phyloP scores from a whole-genome alignment of 2,113 vertebrate species.

The Triplophysa rosa region DNA sequence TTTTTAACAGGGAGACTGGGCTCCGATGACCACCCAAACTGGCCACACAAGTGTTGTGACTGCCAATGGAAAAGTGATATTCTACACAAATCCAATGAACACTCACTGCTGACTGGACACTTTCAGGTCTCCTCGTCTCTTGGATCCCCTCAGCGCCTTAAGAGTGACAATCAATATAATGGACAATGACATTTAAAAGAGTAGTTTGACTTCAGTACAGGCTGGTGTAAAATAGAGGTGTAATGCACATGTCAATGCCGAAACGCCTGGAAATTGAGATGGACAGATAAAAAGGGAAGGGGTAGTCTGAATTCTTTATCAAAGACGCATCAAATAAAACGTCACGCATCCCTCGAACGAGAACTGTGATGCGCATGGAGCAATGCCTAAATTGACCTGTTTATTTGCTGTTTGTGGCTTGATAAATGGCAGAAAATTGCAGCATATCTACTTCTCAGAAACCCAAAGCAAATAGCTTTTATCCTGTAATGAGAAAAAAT shows the following conservation, averaged over 20 bases:
- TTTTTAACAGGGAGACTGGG: slow-evolving; percentile 38
- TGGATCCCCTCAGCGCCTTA: not conserved
- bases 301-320: not conserved
- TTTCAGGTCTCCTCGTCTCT: slow-evolving; percentile 17
- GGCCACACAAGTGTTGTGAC: slow-evolving; percentile 35
- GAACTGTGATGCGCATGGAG: not conserved
- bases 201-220: not conserved
- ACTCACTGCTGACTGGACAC: slow-evolving; percentile 36
- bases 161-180: slow-evolving; percentile 28
- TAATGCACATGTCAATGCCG: not conserved
- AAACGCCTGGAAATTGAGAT: not conserved
- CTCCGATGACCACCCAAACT: slow-evolving; percentile 47
- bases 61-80: slow-evolving; percentile 38
- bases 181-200: slow-evolving; percentile 13
- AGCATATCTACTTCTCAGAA: slow-evolving; percentile 25
- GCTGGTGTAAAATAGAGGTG: slow-evolving; percentile 27
- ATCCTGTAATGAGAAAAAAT: slow-evolving; percentile 45
- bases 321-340: not conserved
- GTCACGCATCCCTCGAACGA: not conserved
- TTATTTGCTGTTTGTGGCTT: slow-evolving; percentile 35
- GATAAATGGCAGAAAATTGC: slow-evolving; percentile 32
- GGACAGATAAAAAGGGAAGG: not conserved
- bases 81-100: slow-evolving; percentile 30
- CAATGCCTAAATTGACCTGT: slow-evolving; percentile 30
- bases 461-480: slow-evolving; percentile 20